Evolutionary conservation across 2,888 invertebrate species (phyloP).

Genomic region (Drosophila longiperda): DNA sequence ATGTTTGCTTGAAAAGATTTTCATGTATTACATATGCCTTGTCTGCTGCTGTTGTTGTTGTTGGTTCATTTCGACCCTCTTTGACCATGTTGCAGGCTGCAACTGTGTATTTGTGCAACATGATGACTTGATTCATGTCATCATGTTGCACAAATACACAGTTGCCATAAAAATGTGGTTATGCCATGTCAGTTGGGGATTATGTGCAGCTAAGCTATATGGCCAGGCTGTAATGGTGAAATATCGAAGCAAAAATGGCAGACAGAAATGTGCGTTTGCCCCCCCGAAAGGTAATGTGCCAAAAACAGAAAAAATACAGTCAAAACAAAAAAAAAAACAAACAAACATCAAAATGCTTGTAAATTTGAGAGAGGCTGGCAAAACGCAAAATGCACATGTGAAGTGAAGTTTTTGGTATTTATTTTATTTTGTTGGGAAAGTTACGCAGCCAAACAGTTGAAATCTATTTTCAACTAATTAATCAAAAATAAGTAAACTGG

Average conservation of each 20-base stretch:
- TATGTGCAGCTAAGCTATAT: slow-evolving; percentile 24
- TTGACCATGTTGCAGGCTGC: slow-evolving; percentile 23
- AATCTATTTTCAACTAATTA: slow-evolving; percentile 80
- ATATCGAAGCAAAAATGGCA: slow-evolving; percentile 49
- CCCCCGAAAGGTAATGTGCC: slow-evolving; percentile 62
- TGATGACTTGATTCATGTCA: no score
- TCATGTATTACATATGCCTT: slow-evolving; percentile 15
- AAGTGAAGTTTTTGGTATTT: slow-evolving; percentile 34
- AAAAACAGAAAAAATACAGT: slow-evolving; percentile 32
- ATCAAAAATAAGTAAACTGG: slow-evolving; percentile 80
- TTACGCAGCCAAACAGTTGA: slow-evolving; percentile 45
- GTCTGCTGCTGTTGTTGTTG: slow-evolving; percentile 4
- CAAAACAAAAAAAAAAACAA: slow-evolving; percentile 3
- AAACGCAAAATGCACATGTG: slow-evolving; percentile 24
- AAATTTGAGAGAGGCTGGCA: slow-evolving; percentile 16
- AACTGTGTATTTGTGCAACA: no score
- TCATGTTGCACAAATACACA: slow-evolving; percentile 44
- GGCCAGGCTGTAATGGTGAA: slow-evolving; percentile 44
- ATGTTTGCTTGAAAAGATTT: not conserved
- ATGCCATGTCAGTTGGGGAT: slow-evolving; percentile 43
- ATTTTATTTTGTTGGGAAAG: slow-evolving; percentile 32
- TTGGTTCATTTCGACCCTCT: slow-evolving; percentile 7
- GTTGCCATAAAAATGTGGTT: slow-evolving; percentile 52
- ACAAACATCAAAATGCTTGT: slow-evolving; percentile 49
- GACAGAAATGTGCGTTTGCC: slow-evolving; percentile 48